A percentile compares a stretch with the other conserved stretches of the same genome.
These are phyloP conservation scores for Rhombomys opimus DNA, from an alignment of 2,113 vertebrate species.

Conservation along the genomic window DNA sequence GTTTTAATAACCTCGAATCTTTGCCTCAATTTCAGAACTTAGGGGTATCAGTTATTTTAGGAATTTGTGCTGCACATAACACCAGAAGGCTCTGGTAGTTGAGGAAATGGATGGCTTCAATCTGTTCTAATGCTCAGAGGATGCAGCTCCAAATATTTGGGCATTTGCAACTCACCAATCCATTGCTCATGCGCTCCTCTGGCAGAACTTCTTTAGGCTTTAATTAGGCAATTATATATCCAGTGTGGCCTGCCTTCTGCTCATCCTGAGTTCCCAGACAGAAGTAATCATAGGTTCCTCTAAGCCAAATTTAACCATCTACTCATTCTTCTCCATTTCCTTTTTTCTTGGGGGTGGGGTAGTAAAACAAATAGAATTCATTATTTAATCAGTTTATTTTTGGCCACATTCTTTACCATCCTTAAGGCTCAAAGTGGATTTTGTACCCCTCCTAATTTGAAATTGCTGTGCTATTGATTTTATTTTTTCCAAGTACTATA, in stretches of 20 bases:
- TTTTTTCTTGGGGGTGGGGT: background rate
- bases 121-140: background rate
- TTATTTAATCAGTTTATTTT: background rate
- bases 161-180: rapidly evolving
- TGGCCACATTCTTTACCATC: rapidly evolving
- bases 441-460: background rate
- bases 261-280: background rate
- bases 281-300: background rate
- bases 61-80: background rate
- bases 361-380: background rate
- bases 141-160: background rate
- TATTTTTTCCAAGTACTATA: background rate
- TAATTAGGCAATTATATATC: background rate
- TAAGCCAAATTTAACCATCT: background rate
- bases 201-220: background rate
- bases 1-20: background rate
- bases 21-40: slow-evolving; percentile 16
- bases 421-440: background rate
- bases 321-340: background rate
- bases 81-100: background rate
- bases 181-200: rapidly evolving
- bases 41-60: background rate
- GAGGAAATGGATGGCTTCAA: background rate
- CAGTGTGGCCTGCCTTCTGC: background rate
- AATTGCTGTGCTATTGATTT: background rate